Percentiles rank a stretch among this genome's conserved stretches.
Evolutionary conservation across 2,888 invertebrate species (phyloP).

Genomic region (Pycnomerus fuliginosus): DNA sequence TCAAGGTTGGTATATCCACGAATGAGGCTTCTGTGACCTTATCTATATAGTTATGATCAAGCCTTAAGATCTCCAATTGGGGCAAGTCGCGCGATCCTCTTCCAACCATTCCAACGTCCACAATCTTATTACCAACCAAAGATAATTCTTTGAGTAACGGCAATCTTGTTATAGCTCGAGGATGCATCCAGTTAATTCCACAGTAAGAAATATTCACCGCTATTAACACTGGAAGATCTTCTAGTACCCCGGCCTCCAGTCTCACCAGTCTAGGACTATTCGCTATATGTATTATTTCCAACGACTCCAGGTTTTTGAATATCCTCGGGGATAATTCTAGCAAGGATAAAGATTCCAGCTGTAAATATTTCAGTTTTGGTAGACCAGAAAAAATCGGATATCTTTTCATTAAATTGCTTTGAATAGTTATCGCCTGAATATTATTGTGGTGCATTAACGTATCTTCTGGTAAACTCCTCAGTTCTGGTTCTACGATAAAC

Average conservation of each 20-base stretch:
- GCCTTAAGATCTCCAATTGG: conserved; percentile 66
- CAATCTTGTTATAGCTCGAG: conserved; percentile 70
- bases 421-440: conserved; percentile 80
- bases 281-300: conserved; percentile 74
- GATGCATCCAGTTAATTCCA: conserved; percentile 75
- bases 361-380: conserved; percentile 70
- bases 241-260: conserved; percentile 72
- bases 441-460: conserved; percentile 72
- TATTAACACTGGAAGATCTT: conserved; percentile 60
- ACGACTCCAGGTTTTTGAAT: conserved; percentile 68
- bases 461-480: conserved; percentile 77
- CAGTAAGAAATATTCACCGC: conserved; percentile 75
- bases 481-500: conserved; percentile 80
- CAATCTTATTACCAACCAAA: conserved; percentile 70
- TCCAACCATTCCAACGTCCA: conserved; percentile 80
- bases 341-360: conserved; percentile 68
- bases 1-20: conserved; percentile 72
- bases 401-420: conserved; percentile 73
- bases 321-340: conserved; percentile 66
- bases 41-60: conserved; percentile 72
- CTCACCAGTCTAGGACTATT: conserved; percentile 67
- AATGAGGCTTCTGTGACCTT: conserved; percentile 75
- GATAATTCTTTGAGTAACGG: conserved; percentile 71
- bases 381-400: conserved; percentile 72
- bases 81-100: conserved; percentile 74